phyloP scores from a whole-genome alignment of 2,113 vertebrate genomes.

The Rana temporaria region DNA sequence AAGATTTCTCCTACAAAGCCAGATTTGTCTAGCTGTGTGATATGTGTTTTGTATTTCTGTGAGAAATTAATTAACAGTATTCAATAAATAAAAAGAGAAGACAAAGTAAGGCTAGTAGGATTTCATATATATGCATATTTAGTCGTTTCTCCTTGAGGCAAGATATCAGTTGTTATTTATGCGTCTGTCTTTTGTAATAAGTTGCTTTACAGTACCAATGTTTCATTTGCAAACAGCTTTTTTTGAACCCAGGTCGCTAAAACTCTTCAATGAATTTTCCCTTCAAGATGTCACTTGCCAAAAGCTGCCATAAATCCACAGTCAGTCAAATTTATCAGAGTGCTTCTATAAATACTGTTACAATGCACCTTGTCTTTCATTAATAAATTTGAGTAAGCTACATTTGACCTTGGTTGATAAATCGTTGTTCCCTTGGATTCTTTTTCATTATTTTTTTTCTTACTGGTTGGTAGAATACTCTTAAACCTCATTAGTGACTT shows the following conservation, averaged over 20 bases:
- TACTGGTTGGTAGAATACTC: not conserved
- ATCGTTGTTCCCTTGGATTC: conserved; percentile 19
- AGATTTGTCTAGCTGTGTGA: not conserved
- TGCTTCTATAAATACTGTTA: conserved; percentile 55
- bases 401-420: conserved; percentile 53
- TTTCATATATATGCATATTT: conserved; percentile 18
- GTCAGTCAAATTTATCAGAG: conserved; percentile 48
- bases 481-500: conserved; percentile 37
- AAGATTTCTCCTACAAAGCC: not conserved
- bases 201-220: conserved; percentile 31
- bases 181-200: not conserved
- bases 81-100: conserved; percentile 15
- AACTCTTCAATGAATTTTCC: conserved; percentile 42
- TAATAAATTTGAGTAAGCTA: conserved; percentile 51
- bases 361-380: conserved; percentile 53
- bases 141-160: not conserved
- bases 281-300: conserved; percentile 47
- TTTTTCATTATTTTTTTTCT: not conserved
- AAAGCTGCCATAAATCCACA: conserved; percentile 48
- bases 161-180: conserved; percentile 29
- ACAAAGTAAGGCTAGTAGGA: not conserved
- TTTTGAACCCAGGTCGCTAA: conserved; percentile 41
- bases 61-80: conserved; percentile 13
- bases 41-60: not conserved
- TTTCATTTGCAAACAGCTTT: conserved; percentile 49